These are phyloP conservation scores for Heteromormyrus szaboi DNA, from an alignment of 2,797 vertebrate species.

Conservation along the genomic window DNA sequence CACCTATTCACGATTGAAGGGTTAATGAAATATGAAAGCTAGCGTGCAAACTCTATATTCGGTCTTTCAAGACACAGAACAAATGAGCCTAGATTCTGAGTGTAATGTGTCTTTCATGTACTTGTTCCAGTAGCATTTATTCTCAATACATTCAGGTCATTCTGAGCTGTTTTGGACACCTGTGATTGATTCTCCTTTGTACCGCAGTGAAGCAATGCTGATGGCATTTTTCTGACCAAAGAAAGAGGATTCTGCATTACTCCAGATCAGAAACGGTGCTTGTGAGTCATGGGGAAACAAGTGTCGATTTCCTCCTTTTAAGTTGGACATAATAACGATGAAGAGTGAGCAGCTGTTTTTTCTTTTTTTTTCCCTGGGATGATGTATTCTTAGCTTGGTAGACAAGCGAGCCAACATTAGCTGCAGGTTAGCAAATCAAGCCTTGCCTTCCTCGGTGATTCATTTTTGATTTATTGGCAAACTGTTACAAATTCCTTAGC, in stretches of 20 bases:
- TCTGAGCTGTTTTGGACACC: constrained; percentile 35
- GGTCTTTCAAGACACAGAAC: constrained; percentile 36
- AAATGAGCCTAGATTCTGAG: constrained; percentile 39
- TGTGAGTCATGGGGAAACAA: neutral
- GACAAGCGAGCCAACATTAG: neutral
- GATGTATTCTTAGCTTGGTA: neutral
- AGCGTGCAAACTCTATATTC: constrained; percentile 30
- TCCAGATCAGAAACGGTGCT: constrained; percentile 14
- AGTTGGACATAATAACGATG: constrained; percentile 13
- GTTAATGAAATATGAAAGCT: constrained; percentile 36
- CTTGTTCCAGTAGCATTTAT: constrained; percentile 37
- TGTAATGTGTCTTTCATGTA: constrained; percentile 41
- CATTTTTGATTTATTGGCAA: constrained; percentile 15
- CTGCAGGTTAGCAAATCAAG: neutral
- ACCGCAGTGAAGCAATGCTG: constrained; percentile 39
- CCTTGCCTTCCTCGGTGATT: neutral
- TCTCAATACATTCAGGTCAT: constrained; percentile 32
- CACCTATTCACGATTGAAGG: constrained; percentile 18
- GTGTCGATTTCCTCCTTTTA: constrained; percentile 8
- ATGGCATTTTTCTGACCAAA: constrained; percentile 33
- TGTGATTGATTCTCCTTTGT: constrained; percentile 44
- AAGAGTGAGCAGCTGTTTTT: constrained; percentile 17
- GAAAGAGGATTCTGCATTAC: constrained; percentile 3
- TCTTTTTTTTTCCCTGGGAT: neutral
- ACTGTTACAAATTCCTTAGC: constrained; percentile 30